Conservation (phyloP, 2,797 vertebrate species). For the Manis pentadactyla region DNA sequence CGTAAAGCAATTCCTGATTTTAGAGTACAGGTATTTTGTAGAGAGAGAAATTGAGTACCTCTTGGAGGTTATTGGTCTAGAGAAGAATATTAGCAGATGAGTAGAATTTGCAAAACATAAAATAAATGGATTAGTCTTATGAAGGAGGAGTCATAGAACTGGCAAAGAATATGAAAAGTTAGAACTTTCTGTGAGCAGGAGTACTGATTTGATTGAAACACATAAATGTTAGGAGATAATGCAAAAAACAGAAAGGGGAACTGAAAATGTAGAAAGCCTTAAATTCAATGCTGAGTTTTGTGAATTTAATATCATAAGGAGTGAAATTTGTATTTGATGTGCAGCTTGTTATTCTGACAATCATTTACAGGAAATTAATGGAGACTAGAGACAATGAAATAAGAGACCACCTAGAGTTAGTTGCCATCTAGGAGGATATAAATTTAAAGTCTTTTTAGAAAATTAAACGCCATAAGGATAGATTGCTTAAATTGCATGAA, state of each 20-base stretch:
- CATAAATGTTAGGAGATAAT: neutral
- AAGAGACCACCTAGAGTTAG: neutral
- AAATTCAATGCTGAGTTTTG: neutral
- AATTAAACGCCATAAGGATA: neutral
- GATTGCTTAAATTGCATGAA: neutral
- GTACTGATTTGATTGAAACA: neutral
- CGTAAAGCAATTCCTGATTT: neutral
- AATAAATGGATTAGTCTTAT: neutral
- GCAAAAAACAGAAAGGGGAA: neutral
- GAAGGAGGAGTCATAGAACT: neutral
- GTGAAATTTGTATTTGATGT: neutral
- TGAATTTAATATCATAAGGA: neutral
- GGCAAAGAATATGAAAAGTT: neutral
- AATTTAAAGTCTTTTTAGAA: neutral
- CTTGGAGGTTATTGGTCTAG: neutral
- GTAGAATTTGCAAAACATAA: neutral
- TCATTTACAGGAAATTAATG: neutral
- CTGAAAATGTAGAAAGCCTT: neutral
- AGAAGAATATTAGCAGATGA: neutral
- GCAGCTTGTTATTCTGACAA: neutral
- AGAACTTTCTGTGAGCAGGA: neutral
- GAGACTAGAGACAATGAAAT: neutral
- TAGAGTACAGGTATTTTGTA: neutral
- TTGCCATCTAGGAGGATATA: neutral
- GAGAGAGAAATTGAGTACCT: neutral